phyloP scores from a whole-genome alignment of 2,888 invertebrate species.

The Xestia rhomboidea region DNA sequence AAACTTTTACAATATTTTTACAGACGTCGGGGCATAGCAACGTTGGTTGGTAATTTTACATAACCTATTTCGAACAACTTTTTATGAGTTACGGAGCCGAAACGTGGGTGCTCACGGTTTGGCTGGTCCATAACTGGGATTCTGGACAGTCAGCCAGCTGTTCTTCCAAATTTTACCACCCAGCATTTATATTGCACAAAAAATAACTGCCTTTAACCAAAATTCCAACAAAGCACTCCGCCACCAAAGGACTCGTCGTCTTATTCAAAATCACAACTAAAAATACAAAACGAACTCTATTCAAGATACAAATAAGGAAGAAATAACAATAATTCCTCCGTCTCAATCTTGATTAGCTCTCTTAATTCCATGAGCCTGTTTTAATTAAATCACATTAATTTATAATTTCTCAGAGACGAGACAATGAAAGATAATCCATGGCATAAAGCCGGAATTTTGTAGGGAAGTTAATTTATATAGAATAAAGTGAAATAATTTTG shows the following conservation, averaged over 20 bases:
- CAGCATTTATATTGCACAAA: no score
- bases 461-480: conserved; percentile 21
- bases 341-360: conserved; percentile 30
- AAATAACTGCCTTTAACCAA: not conserved
- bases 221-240: not conserved
- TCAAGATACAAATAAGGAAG: conserved; percentile 4
- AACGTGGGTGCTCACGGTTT: no score
- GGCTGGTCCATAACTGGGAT: no score
- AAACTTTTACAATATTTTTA: not conserved
- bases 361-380: conserved; percentile 27
- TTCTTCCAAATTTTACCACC: no score
- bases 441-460: not conserved
- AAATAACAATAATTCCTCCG: conserved; percentile 1
- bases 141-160: no score
- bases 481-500: not conserved
- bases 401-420: conserved; percentile 37
- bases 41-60: not conserved
- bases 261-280: not conserved
- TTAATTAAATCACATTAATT: conserved; percentile 59
- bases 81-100: no score
- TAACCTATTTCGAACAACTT: not conserved
- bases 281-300: conserved; percentile 24
- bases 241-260: not conserved
- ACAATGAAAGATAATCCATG: conserved; percentile 40
- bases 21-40: not conserved